Evolutionary conservation across 2,113 vertebrate genomes (phyloP), one percentile per base, ranked within the genome.

Genomic region (Tonatia bakeri): DNA sequence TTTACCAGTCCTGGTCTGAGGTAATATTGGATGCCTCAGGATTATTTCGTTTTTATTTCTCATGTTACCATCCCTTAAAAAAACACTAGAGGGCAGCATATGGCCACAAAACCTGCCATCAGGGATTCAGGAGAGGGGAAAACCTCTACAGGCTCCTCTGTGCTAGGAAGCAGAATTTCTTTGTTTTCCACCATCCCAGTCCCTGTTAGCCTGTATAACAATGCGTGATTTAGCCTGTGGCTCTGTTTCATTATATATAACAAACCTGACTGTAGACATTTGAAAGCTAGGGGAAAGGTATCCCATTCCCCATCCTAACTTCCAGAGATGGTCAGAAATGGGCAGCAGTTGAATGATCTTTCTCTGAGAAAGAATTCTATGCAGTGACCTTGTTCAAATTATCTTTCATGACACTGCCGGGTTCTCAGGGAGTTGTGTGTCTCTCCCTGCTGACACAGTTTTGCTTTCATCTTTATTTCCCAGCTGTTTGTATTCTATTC

Each of bases 71-170:
- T 83, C 10, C 54, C 70, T 2, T 10, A 85, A 31, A 85, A 4
- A 38, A 47, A 75, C 98, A 98, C 98, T 96, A 98, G 98, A 98
- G 98, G 98, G 98, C 98, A 98, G 97, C 97, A 96, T 52, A 90
- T 97, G 93, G 96, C 98, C 97, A 70, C 84, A 36, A 15, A 98
- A 97, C 7, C 19, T 69, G 0, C 28, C 67, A 17, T 45, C 0
- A 1, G 19, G 26, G 19, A 33, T 31, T 82, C 67, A 12, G 17
- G 54, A 36, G 1, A 9, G 5, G 4, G 50, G 19, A 31, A 61
- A 16, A 5, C 50, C 65, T 92, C 67, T 22, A 28, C 33, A 8
- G 4, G 28, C 4, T 96, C n/a, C 33, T 0, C 50, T 2, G 87
- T 40, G 7, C 14, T 54, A 70, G 8, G 54, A 95, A 96, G 70